phyloP scores from a whole-genome alignment of 2,113 vertebrate genomes.

The Meleagris gallopavo region DNA sequence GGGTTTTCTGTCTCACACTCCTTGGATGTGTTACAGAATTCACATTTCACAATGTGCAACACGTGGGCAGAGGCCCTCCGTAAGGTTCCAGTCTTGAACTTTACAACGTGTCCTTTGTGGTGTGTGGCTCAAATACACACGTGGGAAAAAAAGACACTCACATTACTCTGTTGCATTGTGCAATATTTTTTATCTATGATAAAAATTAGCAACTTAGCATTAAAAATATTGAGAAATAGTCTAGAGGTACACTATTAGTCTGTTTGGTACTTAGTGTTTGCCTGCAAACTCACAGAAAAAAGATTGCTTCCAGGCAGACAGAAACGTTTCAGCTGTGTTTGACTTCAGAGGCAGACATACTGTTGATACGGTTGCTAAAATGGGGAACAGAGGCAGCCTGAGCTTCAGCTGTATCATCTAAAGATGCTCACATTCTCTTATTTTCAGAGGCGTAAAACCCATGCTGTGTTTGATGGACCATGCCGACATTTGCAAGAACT shows the following conservation, averaged over 20 bases:
- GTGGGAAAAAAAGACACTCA: constrained; percentile 18
- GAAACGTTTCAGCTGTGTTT: constrained; percentile 16
- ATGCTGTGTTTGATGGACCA: neutral
- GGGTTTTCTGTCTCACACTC: constrained; percentile 16
- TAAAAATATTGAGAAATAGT: constrained; percentile 28
- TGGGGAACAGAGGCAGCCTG: neutral
- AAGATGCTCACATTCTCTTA: neutral
- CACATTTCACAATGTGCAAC: constrained; percentile 32
- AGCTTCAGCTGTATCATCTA: neutral
- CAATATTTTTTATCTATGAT: constrained; percentile 75
- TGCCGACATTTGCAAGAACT: neutral
- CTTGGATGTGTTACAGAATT: constrained; percentile 30
- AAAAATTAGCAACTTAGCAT: constrained; percentile 50
- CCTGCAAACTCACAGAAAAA: neutral
- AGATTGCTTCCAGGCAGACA: neutral
- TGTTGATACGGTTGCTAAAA: neutral
- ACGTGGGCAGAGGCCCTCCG: neutral
- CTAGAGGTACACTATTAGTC: neutral
- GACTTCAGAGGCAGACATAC: neutral
- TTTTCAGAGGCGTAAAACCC: neutral
- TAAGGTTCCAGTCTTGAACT: constrained; percentile 46
- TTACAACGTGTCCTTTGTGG: constrained; percentile 40
- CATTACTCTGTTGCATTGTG: constrained; percentile 52
- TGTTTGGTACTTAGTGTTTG: constrained; percentile 18
- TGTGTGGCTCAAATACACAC: constrained; percentile 43